Evolutionary conservation across 1,140 invertebrate genomes (phyloP).

Genomic region (Papilio glaucus): DNA sequence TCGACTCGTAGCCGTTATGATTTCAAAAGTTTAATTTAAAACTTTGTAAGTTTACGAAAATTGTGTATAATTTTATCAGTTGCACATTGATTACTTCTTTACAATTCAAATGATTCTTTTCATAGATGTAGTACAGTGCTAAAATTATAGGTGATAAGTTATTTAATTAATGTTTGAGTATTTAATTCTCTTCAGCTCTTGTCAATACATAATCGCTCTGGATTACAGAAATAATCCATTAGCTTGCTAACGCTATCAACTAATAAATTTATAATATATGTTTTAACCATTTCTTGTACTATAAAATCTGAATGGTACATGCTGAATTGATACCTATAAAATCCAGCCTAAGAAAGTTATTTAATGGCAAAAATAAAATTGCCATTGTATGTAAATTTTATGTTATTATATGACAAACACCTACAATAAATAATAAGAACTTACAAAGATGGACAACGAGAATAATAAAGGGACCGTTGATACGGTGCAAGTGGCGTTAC

Average conservation of each 20-base stretch:
- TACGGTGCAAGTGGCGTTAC: slow-evolving; percentile 89
- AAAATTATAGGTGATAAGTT: background rate
- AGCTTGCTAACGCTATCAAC: background rate
- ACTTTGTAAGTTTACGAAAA: background rate
- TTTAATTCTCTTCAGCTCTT: background rate
- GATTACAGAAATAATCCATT: background rate
- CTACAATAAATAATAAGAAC: background rate
- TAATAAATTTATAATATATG: background rate
- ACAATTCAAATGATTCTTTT: background rate
- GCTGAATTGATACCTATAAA: background rate
- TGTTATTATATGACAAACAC: background rate
- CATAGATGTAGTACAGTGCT: background rate
- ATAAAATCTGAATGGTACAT: background rate
- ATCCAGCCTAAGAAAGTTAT: background rate
- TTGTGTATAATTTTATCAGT: no score
- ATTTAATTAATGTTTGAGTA: background rate
- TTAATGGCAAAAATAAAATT: background rate
- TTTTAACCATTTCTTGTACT: no score
- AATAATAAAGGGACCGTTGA: slow-evolving; percentile 69
- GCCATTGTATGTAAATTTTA: background rate
- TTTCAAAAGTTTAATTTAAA: slow-evolving; percentile 31
- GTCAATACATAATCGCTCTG: no score
- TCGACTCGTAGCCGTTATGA: slow-evolving; percentile 13
- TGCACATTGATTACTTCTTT: no score
- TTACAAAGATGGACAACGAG: slow-evolving; percentile 59